phyloP scores from a whole-genome alignment of 1,140 invertebrate genomes.

The Lepidurus arcticus region DNA sequence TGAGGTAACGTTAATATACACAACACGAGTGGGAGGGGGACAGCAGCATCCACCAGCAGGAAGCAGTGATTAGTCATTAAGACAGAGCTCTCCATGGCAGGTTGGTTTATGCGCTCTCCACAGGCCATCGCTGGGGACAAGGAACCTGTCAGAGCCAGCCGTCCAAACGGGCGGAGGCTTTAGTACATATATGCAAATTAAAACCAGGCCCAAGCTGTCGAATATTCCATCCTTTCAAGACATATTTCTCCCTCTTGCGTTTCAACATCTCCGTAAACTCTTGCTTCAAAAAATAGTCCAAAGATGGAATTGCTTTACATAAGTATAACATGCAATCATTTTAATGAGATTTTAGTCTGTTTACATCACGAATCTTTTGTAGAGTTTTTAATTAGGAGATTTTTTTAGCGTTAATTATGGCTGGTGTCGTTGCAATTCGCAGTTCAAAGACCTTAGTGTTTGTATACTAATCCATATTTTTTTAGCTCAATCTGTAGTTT shows the following conservation, averaged over 20 bases:
- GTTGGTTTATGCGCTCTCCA: slow-evolving; percentile 10
- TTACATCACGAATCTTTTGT: no score
- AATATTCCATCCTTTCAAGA: background rate
- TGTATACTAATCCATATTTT: no score
- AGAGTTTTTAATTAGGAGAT: no score
- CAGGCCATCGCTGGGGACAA: background rate
- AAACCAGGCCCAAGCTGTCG: background rate
- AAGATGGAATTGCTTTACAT: no score
- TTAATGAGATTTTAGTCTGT: no score
- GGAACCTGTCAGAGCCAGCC: slow-evolving; percentile 7
- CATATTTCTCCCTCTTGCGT: background rate
- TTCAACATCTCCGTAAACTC: background rate
- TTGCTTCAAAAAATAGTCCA: no score
- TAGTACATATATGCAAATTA: background rate
- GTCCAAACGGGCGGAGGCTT: background rate
- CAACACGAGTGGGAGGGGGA: background rate
- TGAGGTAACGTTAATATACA: background rate
- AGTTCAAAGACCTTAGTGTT: no score
- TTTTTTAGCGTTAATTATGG: no score
- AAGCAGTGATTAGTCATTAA: slow-evolving; percentile 20
- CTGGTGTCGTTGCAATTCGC: no score
- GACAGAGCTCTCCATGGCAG: background rate
- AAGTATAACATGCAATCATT: no score
- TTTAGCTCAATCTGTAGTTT: no score
- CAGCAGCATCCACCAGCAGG: background rate